Percentiles rank a stretch among this genome's conserved stretches.
phyloP scores from a whole-genome alignment of 2,113 vertebrate species.

The Leptosomus discolor region DNA sequence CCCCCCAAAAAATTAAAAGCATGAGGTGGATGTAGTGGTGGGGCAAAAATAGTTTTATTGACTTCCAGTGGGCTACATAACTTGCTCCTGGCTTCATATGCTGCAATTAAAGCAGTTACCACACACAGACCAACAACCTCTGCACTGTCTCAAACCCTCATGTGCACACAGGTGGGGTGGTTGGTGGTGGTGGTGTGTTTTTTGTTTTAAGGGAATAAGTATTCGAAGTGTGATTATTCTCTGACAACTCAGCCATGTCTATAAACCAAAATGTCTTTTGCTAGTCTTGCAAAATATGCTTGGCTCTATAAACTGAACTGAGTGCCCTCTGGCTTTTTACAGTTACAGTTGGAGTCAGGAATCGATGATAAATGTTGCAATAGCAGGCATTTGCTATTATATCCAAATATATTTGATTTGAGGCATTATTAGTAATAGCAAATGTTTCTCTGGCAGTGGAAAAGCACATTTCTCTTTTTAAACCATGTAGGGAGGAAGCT shows the following conservation, averaged over 20 bases:
- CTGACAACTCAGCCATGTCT: not conserved
- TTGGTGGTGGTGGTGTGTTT: not conserved
- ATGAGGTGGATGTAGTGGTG: not conserved
- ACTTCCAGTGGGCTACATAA: not conserved
- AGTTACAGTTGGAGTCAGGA: not conserved
- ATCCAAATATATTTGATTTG: not conserved
- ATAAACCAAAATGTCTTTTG: not conserved
- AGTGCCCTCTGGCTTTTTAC: not conserved
- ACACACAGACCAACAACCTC: not conserved
- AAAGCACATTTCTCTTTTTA: not conserved
- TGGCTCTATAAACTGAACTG: not conserved
- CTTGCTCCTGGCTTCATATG: not conserved
- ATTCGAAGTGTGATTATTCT: not conserved
- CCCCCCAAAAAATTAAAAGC: not conserved
- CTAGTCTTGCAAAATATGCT: not conserved
- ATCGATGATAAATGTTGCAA: not conserved
- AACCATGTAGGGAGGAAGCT: not conserved
- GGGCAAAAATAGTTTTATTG: not conserved
- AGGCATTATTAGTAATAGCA: not conserved
- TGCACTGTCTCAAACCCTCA: not conserved
- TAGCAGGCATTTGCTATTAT: not conserved
- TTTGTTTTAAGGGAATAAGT: not conserved
- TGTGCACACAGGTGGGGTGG: not conserved
- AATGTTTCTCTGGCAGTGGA: not conserved
- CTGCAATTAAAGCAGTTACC: not conserved